A percentile compares a stretch with the other conserved stretches of the same genome.
Evolutionary conservation across 2,888 invertebrate species (phyloP).

Genomic region (Pemphredon lugubris): DNA sequence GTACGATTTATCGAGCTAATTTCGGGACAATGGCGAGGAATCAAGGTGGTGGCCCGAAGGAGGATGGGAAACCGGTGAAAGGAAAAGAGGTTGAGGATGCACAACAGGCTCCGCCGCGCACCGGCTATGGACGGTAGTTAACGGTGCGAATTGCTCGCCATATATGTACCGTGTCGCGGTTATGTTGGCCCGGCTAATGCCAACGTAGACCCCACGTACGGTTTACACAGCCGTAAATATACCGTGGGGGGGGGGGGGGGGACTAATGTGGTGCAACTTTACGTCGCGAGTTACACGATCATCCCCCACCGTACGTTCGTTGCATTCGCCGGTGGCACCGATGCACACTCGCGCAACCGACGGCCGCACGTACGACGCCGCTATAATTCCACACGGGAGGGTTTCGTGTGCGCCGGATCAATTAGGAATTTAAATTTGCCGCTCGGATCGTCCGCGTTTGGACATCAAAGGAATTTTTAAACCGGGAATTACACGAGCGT

Average conservation of each 20-base stretch:
- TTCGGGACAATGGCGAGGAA: slow-evolving; percentile 70
- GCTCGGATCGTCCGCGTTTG: slow-evolving; percentile 68
- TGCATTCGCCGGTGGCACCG: neutral
- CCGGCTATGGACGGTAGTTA: slow-evolving; percentile 54
- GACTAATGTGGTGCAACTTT: slow-evolving; percentile 76
- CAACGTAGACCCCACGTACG: slow-evolving; percentile 42
- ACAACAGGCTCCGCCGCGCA: slow-evolving; percentile 41
- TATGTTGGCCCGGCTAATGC: slow-evolving; percentile 67
- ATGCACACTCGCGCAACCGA: neutral
- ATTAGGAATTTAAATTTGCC: slow-evolving; percentile 75
- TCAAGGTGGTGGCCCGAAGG: slow-evolving; percentile 22
- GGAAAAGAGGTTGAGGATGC: slow-evolving; percentile 42
- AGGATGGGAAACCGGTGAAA: slow-evolving; percentile 49
- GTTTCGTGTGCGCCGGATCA: slow-evolving; percentile 52
- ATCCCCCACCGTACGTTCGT: slow-evolving; percentile 51
- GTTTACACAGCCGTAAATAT: slow-evolving; percentile 73
- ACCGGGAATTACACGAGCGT: slow-evolving; percentile 29
- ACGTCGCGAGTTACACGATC: slow-evolving; percentile 70
- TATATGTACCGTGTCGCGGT: slow-evolving; percentile 68
- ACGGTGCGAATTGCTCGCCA: slow-evolving; percentile 71
- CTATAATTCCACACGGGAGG: neutral
- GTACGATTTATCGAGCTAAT: slow-evolving; percentile 73
- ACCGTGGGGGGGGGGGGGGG: too few species aligned
- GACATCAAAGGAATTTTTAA: slow-evolving; percentile 58
- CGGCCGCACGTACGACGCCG: slow-evolving; percentile 6